Evolutionary conservation across 2,113 vertebrate genomes (phyloP).

Genomic region (Lampris incognitus): DNA sequence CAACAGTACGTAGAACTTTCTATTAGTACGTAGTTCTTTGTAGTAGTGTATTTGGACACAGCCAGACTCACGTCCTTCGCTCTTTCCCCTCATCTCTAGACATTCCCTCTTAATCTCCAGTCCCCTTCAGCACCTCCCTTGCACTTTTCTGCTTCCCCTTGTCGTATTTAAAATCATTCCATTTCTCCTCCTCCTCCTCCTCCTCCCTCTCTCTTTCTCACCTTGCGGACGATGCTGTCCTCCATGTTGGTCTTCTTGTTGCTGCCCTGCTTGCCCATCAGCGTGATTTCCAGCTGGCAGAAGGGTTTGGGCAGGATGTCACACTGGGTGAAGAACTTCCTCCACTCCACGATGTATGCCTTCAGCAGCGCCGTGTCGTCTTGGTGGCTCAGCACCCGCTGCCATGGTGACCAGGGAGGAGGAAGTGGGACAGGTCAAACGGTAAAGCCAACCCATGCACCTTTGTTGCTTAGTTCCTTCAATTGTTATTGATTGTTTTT

Average conservation of each 20-base stretch:
- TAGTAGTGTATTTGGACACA: too few relatives aligned
- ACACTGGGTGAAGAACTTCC: conserved; percentile 89
- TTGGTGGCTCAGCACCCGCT: conserved; percentile 97
- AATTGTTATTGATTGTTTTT: too few relatives aligned
- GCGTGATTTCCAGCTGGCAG: conserved; percentile 90
- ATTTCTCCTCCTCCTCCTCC: background rate
- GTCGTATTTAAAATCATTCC: too few relatives aligned
- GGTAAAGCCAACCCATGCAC: background rate
- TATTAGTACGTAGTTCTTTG: too few relatives aligned
- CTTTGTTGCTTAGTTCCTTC: too few relatives aligned
- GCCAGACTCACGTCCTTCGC: too few relatives aligned
- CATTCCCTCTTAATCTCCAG: background rate
- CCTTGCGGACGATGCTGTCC: conserved; percentile 98
- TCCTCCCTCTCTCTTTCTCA: conserved; percentile 62
- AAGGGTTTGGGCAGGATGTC: conserved; percentile 93
- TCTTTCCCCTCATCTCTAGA: too few relatives aligned
- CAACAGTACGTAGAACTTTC: too few relatives aligned
- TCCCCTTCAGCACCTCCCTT: background rate
- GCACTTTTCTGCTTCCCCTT: background rate
- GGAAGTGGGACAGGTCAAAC: conserved; percentile 4
- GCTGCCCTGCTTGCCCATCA: conserved; percentile 98
- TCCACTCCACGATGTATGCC: conserved; percentile 97
- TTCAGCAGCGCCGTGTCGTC: conserved; percentile 96
- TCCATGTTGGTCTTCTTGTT: conserved; percentile 98
- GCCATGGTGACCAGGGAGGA: conserved; percentile 31